Conservation (phyloP, 1,140 invertebrate genomes). For the Tigriopus japonicus region DNA sequence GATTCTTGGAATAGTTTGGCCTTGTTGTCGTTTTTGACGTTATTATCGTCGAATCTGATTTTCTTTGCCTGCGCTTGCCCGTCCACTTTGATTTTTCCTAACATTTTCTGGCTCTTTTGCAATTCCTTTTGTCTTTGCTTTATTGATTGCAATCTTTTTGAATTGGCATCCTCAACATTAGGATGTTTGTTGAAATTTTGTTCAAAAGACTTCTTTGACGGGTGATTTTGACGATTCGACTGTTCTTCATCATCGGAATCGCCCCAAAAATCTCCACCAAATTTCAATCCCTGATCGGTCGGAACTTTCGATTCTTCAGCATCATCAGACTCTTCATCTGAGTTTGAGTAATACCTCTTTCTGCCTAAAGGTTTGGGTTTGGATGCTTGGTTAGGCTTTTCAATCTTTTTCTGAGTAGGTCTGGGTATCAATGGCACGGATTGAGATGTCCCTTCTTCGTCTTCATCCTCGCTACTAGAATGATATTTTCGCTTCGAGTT, state of each 20-base stretch:
- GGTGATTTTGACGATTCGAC: too few relatives aligned
- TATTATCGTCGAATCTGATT: background rate
- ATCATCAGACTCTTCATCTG: too few relatives aligned
- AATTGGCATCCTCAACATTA: background rate
- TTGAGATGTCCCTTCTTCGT: too few relatives aligned
- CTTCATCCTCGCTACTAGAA: conserved; percentile 1
- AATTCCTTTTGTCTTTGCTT: background rate
- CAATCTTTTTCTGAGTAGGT: too few relatives aligned
- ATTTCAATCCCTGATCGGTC: background rate
- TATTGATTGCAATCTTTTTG: background rate
- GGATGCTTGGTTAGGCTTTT: too few relatives aligned
- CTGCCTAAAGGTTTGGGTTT: too few relatives aligned
- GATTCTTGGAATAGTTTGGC: background rate
- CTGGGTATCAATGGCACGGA: too few relatives aligned
- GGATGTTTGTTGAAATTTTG: background rate
- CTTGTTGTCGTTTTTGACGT: background rate
- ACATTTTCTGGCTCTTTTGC: background rate
- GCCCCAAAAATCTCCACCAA: background rate
- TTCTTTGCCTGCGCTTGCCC: too few relatives aligned
- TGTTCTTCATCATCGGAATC: too few relatives aligned
- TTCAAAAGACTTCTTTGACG: background rate
- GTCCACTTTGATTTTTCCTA: background rate
- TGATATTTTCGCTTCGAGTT: background rate
- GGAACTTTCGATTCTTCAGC: background rate
- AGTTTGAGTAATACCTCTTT: too few relatives aligned